Base-by-base conservation (phyloP, 2,797 vertebrate species). In the Sciaenops ocellatus region DNA sequence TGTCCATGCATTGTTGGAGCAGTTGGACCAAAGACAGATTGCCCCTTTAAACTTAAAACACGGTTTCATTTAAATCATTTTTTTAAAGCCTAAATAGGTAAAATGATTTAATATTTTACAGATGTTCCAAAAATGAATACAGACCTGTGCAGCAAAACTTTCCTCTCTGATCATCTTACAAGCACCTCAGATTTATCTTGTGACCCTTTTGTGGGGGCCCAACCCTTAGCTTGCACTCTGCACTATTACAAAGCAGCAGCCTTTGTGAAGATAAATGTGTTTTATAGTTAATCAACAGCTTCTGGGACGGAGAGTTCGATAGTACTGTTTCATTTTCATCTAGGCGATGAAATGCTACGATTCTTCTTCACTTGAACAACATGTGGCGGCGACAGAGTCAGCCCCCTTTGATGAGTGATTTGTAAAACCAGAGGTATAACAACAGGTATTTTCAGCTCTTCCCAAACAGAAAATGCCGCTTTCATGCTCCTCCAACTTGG, bases 401-500 rank as follows among this genome's bases (percentile, higher is more conserved):
- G 69, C 5, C 42, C 34, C 8, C 78, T 86, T 82, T 85, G 85
- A 82, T 83, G 85, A 92, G 70, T 78, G 89, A 89, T 86, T 90
- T 91, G 89, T 90, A 79, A 83, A 87, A 90, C 60, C 79, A 81
- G 47, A 71, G 41, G 68, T 70, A 86, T 22, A 88, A 87, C 78
- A 85, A 68, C 83, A 82, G 81, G 73, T 72, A 85, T 86, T 74
- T 90, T 76, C 76, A 83, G 52, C 77, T 85, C 66, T 67, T 17
- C 80, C 62, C 71, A 71, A 69, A 74, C 69, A 76, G 52, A 70
- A 82, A 85, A 87, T 51, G 56, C 41, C 26, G n/a, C 85, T 94
- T 93, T 94, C 87, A 93, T 93, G 87, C 92, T 76, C 56, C 63
- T 80, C 85, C 84, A 83, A 68, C 73, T 71, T 76, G 73, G 54